phyloP scores from a whole-genome alignment of 2,113 vertebrate species.

The Phyllostomus discolor region DNA sequence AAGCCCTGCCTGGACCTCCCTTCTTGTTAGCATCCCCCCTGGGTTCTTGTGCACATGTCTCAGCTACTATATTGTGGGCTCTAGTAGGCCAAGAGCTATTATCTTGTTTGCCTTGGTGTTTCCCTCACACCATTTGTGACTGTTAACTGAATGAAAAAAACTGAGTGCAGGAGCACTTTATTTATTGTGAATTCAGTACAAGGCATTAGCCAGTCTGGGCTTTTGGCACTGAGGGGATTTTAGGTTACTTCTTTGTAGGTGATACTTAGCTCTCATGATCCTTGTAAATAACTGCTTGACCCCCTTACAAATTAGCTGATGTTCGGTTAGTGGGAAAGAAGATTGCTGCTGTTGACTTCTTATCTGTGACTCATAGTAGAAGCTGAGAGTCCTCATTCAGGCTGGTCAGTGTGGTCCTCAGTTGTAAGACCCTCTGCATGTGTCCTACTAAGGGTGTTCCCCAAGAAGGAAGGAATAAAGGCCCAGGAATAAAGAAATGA shows the following conservation, averaged over 20 bases:
- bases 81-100: not conserved
- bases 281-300: conserved; percentile 10
- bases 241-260: conserved; percentile 21
- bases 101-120: not conserved
- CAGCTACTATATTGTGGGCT: not conserved
- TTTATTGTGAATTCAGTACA: not conserved
- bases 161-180: not conserved
- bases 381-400: not conserved
- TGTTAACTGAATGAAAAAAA: not conserved
- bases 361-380: not conserved
- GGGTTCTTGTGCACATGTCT: not conserved
- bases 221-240: not conserved
- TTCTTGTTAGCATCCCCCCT: not conserved
- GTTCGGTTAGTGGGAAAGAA: not conserved
- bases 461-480: not conserved
- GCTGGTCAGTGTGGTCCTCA: not conserved
- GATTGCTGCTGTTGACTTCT: not conserved
- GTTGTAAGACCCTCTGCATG: not conserved
- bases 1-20: not conserved
- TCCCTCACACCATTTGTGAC: not conserved
- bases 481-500: not conserved
- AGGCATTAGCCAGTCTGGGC: not conserved
- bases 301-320: not conserved
- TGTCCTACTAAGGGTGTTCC: not conserved
- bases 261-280: not conserved